These are phyloP conservation scores for Eurystomus gularis DNA, from an alignment of 2,113 vertebrate species.

Conservation along the genomic window DNA sequence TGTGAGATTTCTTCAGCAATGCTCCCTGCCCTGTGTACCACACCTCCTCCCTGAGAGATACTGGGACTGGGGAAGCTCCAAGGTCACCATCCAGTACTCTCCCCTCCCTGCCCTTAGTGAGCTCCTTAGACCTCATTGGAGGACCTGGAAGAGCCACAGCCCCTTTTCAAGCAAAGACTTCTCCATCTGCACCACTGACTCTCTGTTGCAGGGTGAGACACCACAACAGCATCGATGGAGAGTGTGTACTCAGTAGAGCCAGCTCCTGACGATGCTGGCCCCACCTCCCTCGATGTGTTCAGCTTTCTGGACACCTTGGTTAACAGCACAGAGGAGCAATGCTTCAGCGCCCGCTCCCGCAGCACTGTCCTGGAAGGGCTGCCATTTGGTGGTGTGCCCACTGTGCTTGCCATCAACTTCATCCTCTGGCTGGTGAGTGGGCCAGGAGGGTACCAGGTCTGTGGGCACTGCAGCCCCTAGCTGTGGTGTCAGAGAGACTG, in stretches of 20 bases:
- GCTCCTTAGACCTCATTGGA: background rate
- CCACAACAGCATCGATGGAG: background rate
- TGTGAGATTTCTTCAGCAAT: background rate
- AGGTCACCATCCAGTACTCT: background rate
- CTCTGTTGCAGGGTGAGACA: constrained; percentile 47
- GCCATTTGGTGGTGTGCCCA: constrained; percentile 91
- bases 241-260: background rate
- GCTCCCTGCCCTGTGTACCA: background rate
- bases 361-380: constrained; percentile 92
- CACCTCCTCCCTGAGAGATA: background rate
- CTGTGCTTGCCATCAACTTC: constrained; percentile 88
- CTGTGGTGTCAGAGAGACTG: background rate
- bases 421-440: constrained; percentile 87
- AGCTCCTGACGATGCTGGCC: background rate
- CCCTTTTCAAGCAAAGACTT: background rate
- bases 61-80: background rate
- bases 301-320: constrained; percentile 39
- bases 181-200: background rate
- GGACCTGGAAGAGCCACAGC: background rate
- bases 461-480: accelerated
- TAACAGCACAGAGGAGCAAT: constrained; percentile 80
- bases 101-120: background rate
- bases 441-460: background rate
- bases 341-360: constrained; percentile 83
- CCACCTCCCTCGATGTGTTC: constrained; percentile 44